Base-by-base conservation (phyloP, 2,113 vertebrate species). In the Mugil cephalus region DNA sequence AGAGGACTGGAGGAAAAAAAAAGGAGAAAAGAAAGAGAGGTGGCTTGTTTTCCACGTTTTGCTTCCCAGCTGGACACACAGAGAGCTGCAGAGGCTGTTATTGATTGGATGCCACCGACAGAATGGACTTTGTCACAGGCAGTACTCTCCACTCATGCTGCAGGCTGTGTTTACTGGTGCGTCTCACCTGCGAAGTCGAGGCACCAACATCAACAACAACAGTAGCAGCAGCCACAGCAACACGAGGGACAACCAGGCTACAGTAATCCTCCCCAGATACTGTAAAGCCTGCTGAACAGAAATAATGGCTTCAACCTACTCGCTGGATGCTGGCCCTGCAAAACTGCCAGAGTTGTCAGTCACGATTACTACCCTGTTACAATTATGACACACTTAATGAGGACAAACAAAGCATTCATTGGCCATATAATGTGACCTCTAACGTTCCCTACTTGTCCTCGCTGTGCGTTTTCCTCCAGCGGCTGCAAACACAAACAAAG, bases 81-180 rank as follows among this genome's bases (percentile, higher is more conserved):
- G 10, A 45, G 59, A 48, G 76, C 75, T 21, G 66, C 77, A 30
- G 74, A 72, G 77, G 53, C 64, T 35, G 30, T 50, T 80, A 88
- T 83, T 83, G 89, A 90, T 90, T 82, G 87, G 74, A 59, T 56
- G 80, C 48, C 70, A 39, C 77, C 47, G 82, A 71, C 60, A 72
- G 80, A 79, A 75, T 77, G 87, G 82, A 85, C 84, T 83, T 62
- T 84, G 83, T 83, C 88, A 76, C 78, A 77, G 81, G 67, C 70
- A 17, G 63, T 30, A 30, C 77, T 64, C 70, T 43, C 40, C 54
- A 15, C 83, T 74, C 71, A 6, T 51, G 47, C 77, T 64, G 60
- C 77, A 42, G 86, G 84, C 78, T 77, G 74, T 83, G 86, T 85
- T 89, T 79, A 85, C 85, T 69, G 85, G 72, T 66, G 80, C 76